Conservation (phyloP, 2,888 invertebrate genomes). For the Nomada flava region DNA sequence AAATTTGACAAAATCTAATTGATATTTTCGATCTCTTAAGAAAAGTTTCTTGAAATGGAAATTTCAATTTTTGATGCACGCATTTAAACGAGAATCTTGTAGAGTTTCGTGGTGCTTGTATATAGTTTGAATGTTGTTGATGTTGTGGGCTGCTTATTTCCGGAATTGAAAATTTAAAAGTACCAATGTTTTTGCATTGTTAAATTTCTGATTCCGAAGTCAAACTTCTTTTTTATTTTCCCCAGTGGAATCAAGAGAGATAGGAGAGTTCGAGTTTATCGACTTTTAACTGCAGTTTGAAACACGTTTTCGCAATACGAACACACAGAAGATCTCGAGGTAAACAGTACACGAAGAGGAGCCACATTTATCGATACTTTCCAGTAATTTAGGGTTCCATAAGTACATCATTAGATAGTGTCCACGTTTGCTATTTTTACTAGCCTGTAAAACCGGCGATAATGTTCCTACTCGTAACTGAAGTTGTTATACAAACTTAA, state of each 20-base stretch:
- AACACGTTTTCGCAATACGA: not conserved
- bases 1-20: too few species aligned
- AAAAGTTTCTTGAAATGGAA: too few species aligned
- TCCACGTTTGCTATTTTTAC: constrained; percentile 7
- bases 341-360: not conserved
- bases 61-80: too few species aligned
- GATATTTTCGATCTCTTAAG: too few species aligned
- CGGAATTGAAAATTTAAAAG: not conserved
- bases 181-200: not conserved
- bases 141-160: too few species aligned
- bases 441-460: not conserved
- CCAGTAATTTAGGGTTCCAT: not conserved
- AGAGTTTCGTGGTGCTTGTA: too few species aligned
- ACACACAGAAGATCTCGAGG: not conserved
- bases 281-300: not conserved
- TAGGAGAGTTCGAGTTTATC: not conserved
- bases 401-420: not conserved
- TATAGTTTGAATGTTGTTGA: too few species aligned
- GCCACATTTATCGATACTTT: constrained; percentile 2
- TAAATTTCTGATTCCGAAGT: not conserved
- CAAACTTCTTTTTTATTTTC: not conserved
- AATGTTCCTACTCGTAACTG: not conserved
- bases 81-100: too few species aligned
- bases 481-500: not conserved
- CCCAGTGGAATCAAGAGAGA: not conserved